These are phyloP conservation scores for Hemistola chrysoprasaria DNA, from an alignment of 2,888 invertebrate genomes.

Conservation along the genomic window DNA sequence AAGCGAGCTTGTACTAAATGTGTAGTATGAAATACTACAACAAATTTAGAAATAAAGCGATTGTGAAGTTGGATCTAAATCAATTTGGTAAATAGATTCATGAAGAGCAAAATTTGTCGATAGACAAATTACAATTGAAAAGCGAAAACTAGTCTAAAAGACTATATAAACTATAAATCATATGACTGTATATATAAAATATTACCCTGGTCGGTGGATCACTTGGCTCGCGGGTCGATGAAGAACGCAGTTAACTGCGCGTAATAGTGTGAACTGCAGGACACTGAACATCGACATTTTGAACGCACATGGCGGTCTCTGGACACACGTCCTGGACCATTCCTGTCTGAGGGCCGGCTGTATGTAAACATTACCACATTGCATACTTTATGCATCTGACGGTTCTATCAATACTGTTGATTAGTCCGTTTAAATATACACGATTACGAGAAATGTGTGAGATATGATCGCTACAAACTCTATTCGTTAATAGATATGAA, in stretches of 20 bases:
- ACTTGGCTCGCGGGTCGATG: conserved; percentile 78
- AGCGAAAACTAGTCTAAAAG: too few relatives aligned
- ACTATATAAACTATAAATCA: too few relatives aligned
- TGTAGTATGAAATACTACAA: too few relatives aligned
- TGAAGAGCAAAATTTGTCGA: too few relatives aligned
- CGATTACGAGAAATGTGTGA: conserved; percentile 6
- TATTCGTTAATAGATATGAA: conserved; percentile 2
- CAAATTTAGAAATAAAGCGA: too few relatives aligned
- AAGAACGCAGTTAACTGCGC: conserved; percentile 57
- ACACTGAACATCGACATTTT: conserved; percentile 84
- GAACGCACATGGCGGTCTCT: conserved; percentile 83
- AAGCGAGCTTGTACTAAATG: background rate
- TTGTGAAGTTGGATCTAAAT: too few relatives aligned
- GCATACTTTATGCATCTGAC: conserved; percentile 27
- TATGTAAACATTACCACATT: conserved; percentile 25
- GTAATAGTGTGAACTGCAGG: conserved; percentile 73
- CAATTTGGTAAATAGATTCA: too few relatives aligned
- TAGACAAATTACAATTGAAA: too few relatives aligned
- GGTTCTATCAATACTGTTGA: conserved; percentile 22
- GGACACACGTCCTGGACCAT: conserved; percentile 69
- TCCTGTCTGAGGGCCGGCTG: conserved; percentile 73
- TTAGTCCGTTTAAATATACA: conserved; percentile 27
- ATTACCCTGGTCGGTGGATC: conserved; percentile 78
- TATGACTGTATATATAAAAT: conserved; percentile 37
- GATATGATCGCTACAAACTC: conserved; percentile 4